These are phyloP conservation scores for Agonopterix heracliana DNA, from an alignment of 2,888 invertebrate species.

Conservation along the genomic window DNA sequence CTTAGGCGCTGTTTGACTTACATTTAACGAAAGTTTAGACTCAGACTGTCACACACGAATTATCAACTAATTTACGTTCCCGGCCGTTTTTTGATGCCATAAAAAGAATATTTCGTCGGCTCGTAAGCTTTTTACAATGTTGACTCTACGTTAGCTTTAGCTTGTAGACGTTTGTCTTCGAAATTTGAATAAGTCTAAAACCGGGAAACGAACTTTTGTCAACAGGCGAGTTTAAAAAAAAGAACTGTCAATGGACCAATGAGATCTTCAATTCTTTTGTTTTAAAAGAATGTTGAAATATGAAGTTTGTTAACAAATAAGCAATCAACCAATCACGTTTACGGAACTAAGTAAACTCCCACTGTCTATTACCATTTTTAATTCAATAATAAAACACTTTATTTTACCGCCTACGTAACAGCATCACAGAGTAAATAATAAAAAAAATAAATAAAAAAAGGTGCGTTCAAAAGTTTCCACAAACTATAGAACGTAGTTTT, in stretches of 20 bases:
- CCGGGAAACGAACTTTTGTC: conserved; percentile 25
- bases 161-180: conserved; percentile 21
- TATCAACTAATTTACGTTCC: conserved; percentile 71
- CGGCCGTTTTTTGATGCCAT: conserved; percentile 52
- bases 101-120: conserved; percentile 41
- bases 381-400: neutral
- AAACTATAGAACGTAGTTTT: neutral
- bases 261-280: neutral
- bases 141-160: conserved; percentile 26
- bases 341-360: neutral
- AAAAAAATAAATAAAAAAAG: neutral
- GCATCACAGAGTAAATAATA: neutral
- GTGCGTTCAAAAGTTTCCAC: neutral
- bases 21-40: conserved; percentile 70
- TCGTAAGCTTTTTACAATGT: conserved; percentile 56
- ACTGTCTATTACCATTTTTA: neutral
- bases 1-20: conserved; percentile 68
- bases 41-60: conserved; percentile 65
- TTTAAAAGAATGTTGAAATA: neutral
- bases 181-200: conserved; percentile 24
- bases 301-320: neutral
- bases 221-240: conserved; percentile 13
- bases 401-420: neutral
- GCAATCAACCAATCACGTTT: neutral
- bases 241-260: conserved; percentile 19